These are phyloP conservation scores for Apotomis capreana DNA, from an alignment of 2,888 invertebrate genomes.

Conservation along the genomic window DNA sequence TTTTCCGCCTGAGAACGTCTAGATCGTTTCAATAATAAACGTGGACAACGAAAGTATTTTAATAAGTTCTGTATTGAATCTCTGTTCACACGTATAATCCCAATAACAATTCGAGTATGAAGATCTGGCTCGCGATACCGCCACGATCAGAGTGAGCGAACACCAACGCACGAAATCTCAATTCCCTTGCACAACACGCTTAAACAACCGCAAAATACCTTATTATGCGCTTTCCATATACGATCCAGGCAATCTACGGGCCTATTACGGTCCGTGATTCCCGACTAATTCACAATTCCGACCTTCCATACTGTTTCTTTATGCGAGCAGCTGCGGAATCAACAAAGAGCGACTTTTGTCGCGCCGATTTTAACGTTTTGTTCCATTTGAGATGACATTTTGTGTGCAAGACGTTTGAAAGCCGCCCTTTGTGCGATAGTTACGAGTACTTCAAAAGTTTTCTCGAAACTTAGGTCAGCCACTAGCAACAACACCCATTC, in stretches of 20 bases:
- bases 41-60: conserved; percentile 59
- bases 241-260: conserved; percentile 75
- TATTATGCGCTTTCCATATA: conserved; percentile 82
- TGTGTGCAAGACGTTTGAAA: conserved; percentile 72
- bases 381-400: conserved; percentile 63
- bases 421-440: conserved; percentile 69
- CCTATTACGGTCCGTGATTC: conserved; percentile 76
- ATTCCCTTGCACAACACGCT: conserved; percentile 79
- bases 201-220: conserved; percentile 83
- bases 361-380: conserved; percentile 73
- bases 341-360: conserved; percentile 77
- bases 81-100: conserved; percentile 73
- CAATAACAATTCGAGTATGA: conserved; percentile 71
- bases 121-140: conserved; percentile 72
- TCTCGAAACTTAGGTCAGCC: conserved; percentile 67
- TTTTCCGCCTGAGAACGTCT: conserved; percentile 32
- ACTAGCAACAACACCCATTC: conserved; percentile 59
- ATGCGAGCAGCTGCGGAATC: conserved; percentile 73
- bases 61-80: conserved; percentile 68
- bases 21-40: conserved; percentile 34
- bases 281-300: conserved; percentile 76
- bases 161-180: conserved; percentile 79
- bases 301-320: conserved; percentile 70
- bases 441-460: conserved; percentile 51
- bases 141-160: conserved; percentile 65